Evolutionary conservation across 1,140 invertebrate species (phyloP).

Genomic region (Drosophila athabasca): DNA sequence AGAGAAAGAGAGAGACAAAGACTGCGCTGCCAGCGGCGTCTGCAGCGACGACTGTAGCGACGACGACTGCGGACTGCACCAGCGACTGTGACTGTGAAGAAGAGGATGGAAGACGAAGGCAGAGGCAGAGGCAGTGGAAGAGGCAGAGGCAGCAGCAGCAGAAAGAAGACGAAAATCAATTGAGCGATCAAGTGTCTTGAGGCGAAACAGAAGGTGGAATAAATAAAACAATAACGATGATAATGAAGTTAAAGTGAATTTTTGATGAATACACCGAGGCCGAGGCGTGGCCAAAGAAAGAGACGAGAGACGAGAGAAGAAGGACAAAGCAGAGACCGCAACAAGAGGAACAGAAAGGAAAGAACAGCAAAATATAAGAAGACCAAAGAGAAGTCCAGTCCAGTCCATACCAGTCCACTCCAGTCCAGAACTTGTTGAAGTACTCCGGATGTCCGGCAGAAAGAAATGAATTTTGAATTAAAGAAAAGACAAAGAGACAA

Average conservation of each 20-base stretch:
- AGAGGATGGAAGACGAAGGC: constrained; percentile 47
- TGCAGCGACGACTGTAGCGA: too few relatives aligned
- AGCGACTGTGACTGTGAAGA: too few relatives aligned
- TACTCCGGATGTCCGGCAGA: constrained; percentile 64
- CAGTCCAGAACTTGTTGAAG: constrained; percentile 17
- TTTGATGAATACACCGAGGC: constrained; percentile 75
- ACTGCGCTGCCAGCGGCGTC: too few relatives aligned
- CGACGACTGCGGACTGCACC: too few relatives aligned
- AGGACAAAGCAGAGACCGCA: constrained; percentile 25
- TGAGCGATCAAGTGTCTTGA: constrained; percentile 83
- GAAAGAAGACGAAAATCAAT: constrained; percentile 71
- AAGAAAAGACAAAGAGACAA: constrained; percentile 3
- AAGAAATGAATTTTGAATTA: too few relatives aligned
- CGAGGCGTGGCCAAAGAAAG: constrained; percentile 63
- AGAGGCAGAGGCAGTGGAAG: constrained; percentile 27
- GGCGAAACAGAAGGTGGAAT: constrained; percentile 83
- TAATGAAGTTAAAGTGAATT: constrained; percentile 84
- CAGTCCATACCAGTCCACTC: too few relatives aligned
- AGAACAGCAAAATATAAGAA: too few relatives aligned
- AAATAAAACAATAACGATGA: constrained; percentile 83
- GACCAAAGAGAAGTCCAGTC: not conserved
- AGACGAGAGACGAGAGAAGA: constrained; percentile 17
- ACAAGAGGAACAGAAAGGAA: constrained; percentile 35
- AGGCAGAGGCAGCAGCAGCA: constrained; percentile 18
- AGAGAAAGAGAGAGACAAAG: too few relatives aligned